Conservation (phyloP, 1,140 invertebrate genomes). For the Manduca sexta region DNA sequence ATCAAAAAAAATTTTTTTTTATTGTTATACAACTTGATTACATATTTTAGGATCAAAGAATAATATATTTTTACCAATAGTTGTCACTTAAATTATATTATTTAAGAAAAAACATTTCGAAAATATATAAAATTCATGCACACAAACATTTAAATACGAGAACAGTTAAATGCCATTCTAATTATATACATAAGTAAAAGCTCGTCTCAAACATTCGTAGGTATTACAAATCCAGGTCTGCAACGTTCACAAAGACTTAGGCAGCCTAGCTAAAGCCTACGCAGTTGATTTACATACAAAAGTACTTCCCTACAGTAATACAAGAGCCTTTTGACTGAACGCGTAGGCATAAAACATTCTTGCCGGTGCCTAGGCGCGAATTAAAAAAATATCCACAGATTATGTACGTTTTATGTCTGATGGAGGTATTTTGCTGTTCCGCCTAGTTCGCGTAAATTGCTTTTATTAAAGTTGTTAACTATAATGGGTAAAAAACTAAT, state of each 20-base stretch:
- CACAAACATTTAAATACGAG: too few relatives aligned
- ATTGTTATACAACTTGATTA: too few relatives aligned
- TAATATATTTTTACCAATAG: too few relatives aligned
- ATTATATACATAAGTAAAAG: constrained; percentile 3
- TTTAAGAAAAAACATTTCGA: too few relatives aligned
- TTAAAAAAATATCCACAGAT: constrained; percentile 14
- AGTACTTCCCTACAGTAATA: constrained; percentile 49
- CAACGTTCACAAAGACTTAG: constrained; percentile 11
- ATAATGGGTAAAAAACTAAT: too few relatives aligned
- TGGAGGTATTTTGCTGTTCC: too few relatives aligned
- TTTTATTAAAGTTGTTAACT: too few relatives aligned
- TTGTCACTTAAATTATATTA: too few relatives aligned
- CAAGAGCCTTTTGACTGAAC: constrained; percentile 38
- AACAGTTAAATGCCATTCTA: not conserved
- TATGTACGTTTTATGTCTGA: not conserved
- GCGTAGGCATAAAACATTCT: constrained; percentile 57
- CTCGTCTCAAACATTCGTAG: constrained; percentile 6
- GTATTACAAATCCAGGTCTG: constrained; percentile 12
- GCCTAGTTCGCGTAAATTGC: too few relatives aligned
- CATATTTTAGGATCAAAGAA: too few relatives aligned
- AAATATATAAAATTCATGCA: too few relatives aligned
- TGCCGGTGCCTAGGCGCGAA: constrained; percentile 14
- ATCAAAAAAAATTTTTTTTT: too few relatives aligned
- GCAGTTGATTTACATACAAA: constrained; percentile 69
- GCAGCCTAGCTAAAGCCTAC: constrained; percentile 51